Evolutionary conservation across 1,140 invertebrate species (phyloP), one percentile per base, ranked within the genome.

Genomic region (Drosophila pandora): DNA sequence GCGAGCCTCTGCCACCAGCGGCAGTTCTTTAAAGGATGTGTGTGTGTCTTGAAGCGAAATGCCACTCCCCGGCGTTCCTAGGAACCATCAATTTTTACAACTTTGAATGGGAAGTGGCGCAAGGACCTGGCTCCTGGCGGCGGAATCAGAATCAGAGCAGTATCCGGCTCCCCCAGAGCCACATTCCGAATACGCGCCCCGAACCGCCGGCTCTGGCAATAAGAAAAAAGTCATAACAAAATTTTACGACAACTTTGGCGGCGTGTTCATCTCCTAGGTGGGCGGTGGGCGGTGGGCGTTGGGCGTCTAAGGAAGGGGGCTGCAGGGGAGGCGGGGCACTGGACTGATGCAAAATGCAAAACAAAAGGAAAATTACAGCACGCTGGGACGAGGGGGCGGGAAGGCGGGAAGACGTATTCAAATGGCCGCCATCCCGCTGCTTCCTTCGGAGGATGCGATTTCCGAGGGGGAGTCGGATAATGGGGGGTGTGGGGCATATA

Each of bases 141-240:
- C 17, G 32, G 3, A 41, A 17, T 17, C 17, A 6, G 43, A 45
- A 45, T 22, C 43, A 21, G 12, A 22, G 8, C 2, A 22, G 17
- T 2, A 22, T n/a, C 43, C 5, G 4, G 2, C 69, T 32, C 45
- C 52, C 71, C 71, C n/a, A 59, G 71, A 68, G 45, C 61, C 76
- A 67, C 76, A 75, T 76, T 87, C 75, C 69, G 64, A 87, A 85
- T 78, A 69, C 60, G 58, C 69, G 63, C 37, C 12, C 4, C 37
- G 12, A 39, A 39, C 37, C n/a, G 37, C 37, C 1, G n/a, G 7
- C 7, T n/a, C 41, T 13, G 69, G 83, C 82, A 87, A 87, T 87
- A 88, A 87, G 78, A 87, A 87, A 88, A 74, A 88, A 87, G 83
- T 87, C 83, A 83, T 87, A 87, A 87, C 79, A 88, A 87, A 87